phyloP scores from a whole-genome alignment of 2,797 vertebrate species.

The Mycteria americana region DNA sequence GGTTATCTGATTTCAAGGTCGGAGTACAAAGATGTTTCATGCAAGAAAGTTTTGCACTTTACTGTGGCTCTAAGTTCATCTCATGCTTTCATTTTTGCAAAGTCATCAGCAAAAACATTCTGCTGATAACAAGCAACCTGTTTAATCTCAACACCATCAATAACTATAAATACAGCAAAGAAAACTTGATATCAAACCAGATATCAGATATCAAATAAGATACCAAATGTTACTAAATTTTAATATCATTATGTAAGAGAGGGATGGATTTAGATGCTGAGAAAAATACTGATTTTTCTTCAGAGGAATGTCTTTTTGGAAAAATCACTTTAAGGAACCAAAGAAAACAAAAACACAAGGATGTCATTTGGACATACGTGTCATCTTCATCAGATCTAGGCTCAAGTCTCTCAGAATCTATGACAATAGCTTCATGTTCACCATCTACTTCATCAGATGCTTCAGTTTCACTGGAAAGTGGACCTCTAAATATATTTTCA shows the following conservation, averaged over 20 bases:
- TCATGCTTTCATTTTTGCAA: neutral
- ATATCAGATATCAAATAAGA: neutral
- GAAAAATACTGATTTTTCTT: neutral
- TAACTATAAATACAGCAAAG: neutral
- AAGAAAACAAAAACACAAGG: neutral
- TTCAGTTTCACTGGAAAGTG: conserved; percentile 65
- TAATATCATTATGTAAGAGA: neutral
- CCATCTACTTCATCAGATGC: conserved; percentile 80
- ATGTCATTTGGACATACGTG: conserved; percentile 80
- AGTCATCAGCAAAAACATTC: neutral
- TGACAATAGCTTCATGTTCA: conserved; percentile 48
- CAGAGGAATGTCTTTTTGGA: neutral
- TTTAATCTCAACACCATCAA: neutral
- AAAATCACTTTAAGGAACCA: neutral
- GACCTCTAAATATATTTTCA: conserved; percentile 75
- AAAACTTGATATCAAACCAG: neutral
- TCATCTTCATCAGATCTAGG: conserved; percentile 90
- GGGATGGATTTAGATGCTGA: neutral
- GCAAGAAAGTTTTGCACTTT: neutral
- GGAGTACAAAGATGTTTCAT: neutral
- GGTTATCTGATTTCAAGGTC: neutral
- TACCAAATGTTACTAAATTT: neutral
- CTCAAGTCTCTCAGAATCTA: conserved; percentile 80
- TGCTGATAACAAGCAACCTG: neutral
- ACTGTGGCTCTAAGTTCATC: neutral